Conservation (phyloP, 2,888 invertebrate species). For the Chromoteleia sp. region DNA sequence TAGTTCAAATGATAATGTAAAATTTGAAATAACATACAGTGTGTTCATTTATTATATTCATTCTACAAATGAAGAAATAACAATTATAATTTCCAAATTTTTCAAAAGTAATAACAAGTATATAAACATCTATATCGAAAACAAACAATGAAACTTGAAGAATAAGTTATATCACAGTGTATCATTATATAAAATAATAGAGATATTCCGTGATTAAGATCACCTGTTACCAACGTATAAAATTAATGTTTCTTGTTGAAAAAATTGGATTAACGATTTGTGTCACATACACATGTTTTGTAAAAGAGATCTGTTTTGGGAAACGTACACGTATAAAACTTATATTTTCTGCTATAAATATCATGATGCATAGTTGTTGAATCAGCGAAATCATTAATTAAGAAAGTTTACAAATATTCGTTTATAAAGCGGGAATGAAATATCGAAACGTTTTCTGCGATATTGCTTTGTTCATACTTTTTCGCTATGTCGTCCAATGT, state of each 20-base stretch:
- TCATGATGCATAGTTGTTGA: neutral
- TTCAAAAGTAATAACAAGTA: neutral
- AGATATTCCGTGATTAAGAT: conserved; percentile 23
- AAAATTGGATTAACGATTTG: conserved; percentile 26
- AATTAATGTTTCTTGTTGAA: conserved; percentile 17
- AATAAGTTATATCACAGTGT: conserved; percentile 1
- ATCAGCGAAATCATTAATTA: neutral
- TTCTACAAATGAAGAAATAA: too few species aligned
- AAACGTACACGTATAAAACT: neutral
- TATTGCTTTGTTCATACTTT: neutral
- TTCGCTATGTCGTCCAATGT: conserved; percentile 9
- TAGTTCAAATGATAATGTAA: too few species aligned
- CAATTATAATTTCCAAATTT: too few species aligned
- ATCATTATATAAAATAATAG: conserved; percentile 11
- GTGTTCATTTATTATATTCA: too few species aligned
- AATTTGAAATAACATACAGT: too few species aligned
- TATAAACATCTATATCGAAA: neutral
- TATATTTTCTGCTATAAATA: conserved; percentile 8
- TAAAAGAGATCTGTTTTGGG: neutral
- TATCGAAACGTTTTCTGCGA: neutral
- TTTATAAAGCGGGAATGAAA: neutral
- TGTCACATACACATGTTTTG: conserved; percentile 16
- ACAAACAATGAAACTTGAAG: neutral
- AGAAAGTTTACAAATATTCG: conserved; percentile 1
- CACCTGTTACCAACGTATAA: conserved; percentile 30